These are phyloP conservation scores for Mesoclemmys tuberculata DNA, from an alignment of 2,113 vertebrate species.

Conservation along the genomic window DNA sequence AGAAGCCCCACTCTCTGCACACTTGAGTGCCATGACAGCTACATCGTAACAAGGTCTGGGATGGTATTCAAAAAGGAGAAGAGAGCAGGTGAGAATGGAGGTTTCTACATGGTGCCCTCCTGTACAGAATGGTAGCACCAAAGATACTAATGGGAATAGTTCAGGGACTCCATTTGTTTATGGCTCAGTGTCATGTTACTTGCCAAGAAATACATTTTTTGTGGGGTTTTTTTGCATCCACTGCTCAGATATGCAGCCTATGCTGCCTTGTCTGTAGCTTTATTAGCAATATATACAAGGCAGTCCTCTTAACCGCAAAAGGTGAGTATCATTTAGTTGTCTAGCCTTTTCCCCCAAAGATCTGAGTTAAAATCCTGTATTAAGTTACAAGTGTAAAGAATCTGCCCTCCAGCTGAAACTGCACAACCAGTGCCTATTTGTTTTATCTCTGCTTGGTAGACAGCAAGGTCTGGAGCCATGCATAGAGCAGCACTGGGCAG, in stretches of 20 bases:
- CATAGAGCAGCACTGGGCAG: rapidly evolving
- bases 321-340: neutral
- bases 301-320: rapidly evolving
- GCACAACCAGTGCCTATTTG: neutral
- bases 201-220: neutral
- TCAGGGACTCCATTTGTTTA: neutral
- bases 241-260: rapidly evolving
- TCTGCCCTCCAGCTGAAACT: neutral
- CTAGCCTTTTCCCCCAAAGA: neutral
- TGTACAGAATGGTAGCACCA: neutral
- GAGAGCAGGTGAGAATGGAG: neutral
- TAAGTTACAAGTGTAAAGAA: neutral
- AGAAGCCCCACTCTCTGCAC: neutral
- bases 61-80: rapidly evolving
- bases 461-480: rapidly evolving
- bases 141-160: neutral
- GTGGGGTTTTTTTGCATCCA: rapidly evolving
- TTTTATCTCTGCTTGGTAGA: neutral
- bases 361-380: rapidly evolving
- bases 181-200: neutral
- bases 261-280: neutral
- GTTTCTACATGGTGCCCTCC: rapidly evolving
- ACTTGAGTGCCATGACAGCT: rapidly evolving
- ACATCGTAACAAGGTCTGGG: neutral
- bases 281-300: neutral